These are phyloP conservation scores for Drosophila emarginata DNA, from an alignment of 2,888 invertebrate genomes.

Conservation along the genomic window DNA sequence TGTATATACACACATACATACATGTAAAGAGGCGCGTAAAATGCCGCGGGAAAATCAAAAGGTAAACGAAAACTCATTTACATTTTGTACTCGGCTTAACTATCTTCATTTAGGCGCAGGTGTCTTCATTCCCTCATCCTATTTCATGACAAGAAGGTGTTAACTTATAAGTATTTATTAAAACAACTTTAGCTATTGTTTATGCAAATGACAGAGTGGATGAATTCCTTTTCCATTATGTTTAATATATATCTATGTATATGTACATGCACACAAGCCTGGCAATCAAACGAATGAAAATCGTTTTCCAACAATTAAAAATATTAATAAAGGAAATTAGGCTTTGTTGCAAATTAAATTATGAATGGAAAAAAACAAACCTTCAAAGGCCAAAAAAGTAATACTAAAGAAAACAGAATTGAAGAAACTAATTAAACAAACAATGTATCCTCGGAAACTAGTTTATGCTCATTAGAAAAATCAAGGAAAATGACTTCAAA, in stretches of 20 bases:
- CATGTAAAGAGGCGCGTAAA: conserved; percentile 18
- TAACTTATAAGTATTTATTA: conserved; percentile 61
- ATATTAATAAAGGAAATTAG: no score
- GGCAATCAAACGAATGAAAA: no score
- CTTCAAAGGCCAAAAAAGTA: no score
- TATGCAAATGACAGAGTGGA: conserved; percentile 49
- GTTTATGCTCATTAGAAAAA: no score
- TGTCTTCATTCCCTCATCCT: conserved; percentile 13
- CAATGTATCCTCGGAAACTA: no score
- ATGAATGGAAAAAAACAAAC: no score
- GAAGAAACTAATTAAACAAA: no score
- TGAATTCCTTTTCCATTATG: neutral
- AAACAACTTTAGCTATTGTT: conserved; percentile 55
- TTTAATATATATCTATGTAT: neutral
- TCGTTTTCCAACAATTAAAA: no score
- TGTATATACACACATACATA: conserved; percentile 34
- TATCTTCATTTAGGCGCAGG: conserved; percentile 1
- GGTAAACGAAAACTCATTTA: conserved; percentile 48
- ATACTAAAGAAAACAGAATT: no score
- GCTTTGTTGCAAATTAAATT: no score
- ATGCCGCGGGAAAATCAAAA: conserved; percentile 18
- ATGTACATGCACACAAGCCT: no score
- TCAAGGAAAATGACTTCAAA: no score
- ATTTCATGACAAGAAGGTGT: conserved; percentile 28
- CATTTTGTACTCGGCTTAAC: conserved; percentile 39